Conservation (phyloP, 1,140 invertebrate genomes). For the Leucophenga varia region DNA sequence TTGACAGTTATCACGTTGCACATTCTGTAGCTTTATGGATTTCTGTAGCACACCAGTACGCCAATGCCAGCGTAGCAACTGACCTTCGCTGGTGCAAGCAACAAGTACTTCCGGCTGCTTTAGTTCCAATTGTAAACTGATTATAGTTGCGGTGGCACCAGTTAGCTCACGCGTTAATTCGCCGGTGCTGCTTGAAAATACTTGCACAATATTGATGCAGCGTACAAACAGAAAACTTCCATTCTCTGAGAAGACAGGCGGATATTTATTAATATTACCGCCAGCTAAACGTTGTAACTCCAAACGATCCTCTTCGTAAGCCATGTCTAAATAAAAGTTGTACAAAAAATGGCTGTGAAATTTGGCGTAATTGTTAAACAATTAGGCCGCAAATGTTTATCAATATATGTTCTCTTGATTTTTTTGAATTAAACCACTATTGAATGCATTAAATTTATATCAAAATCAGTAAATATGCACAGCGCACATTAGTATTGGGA, state of each 20-base stretch:
- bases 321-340: conserved; percentile 26
- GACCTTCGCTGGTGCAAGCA: conserved; percentile 60
- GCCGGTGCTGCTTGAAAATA: conserved; percentile 64
- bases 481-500: conserved; percentile 23
- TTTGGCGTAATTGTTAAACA: too few species aligned
- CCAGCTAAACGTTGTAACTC: conserved; percentile 59
- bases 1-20: not conserved
- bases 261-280: conserved; percentile 64
- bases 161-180: conserved; percentile 60
- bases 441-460: too few species aligned
- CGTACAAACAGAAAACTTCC: conserved; percentile 64
- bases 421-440: too few species aligned
- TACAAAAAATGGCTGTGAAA: conserved; percentile 10
- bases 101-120: conserved; percentile 58
- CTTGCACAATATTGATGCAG: conserved; percentile 60
- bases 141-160: conserved; percentile 56
- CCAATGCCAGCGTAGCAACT: conserved; percentile 61
- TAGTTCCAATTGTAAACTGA: conserved; percentile 58
- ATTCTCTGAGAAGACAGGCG: conserved; percentile 64
- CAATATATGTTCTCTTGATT: too few species aligned
- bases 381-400: too few species aligned
- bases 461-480: too few species aligned
- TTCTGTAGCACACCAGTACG: conserved; percentile 58
- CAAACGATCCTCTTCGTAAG: conserved; percentile 37
- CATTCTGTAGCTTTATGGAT: conserved; percentile 42